A percentile compares a stretch with the other conserved stretches of the same genome.
These are phyloP conservation scores for Trichacis sp. DNA, from an alignment of 2,888 invertebrate genomes.

Conservation along the genomic window DNA sequence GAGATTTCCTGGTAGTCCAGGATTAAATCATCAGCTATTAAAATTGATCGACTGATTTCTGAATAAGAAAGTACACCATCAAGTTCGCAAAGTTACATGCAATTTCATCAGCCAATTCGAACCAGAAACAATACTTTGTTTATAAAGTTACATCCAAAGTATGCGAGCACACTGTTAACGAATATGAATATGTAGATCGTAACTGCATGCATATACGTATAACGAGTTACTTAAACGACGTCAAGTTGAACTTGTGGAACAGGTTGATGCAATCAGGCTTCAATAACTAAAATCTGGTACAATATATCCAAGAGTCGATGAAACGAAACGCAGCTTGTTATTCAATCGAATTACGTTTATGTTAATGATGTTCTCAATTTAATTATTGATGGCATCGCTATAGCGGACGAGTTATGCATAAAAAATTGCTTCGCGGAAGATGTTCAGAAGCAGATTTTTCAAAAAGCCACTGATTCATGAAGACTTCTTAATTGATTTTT, in stretches of 20 bases:
- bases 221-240: constrained; percentile 8
- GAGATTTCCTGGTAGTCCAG: too few species aligned
- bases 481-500: neutral
- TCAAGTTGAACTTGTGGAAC: constrained; percentile 9
- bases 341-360: constrained; percentile 11
- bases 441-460: neutral
- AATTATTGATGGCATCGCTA: constrained; percentile 5
- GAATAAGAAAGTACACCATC: too few species aligned
- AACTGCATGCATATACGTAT: neutral
- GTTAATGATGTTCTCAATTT: constrained; percentile 9
- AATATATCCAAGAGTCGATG: constrained; percentile 10
- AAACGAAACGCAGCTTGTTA: constrained; percentile 8
- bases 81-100: too few species aligned
- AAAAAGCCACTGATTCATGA: neutral
- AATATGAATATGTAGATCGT: constrained; percentile 6
- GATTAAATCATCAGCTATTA: too few species aligned
- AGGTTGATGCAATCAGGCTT: constrained; percentile 12
- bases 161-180: neutral
- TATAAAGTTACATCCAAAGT: neutral
- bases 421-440: neutral
- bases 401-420: neutral
- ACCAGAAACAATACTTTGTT: constrained; percentile 3
- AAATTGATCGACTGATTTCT: too few species aligned
- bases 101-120: neutral
- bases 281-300: constrained; percentile 6